Conservation (phyloP, 2,113 vertebrate species). For the Pachycephala philippinensis region DNA sequence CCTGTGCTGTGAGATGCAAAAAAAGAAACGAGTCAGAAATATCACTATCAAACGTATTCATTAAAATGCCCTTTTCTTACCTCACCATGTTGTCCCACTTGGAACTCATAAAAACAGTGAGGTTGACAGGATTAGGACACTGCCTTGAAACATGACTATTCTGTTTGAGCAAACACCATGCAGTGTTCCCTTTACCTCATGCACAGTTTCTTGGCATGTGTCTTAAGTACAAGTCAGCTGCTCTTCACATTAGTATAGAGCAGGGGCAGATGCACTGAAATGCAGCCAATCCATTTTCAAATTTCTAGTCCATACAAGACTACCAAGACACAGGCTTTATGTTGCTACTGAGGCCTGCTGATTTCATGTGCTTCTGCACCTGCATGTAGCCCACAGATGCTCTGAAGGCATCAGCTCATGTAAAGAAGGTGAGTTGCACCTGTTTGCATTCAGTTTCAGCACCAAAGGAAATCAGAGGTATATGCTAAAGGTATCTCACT, state of each 20-base stretch:
- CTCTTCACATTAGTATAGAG: not conserved
- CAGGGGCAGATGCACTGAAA: not conserved
- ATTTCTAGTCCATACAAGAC: not conserved
- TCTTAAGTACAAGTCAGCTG: not conserved
- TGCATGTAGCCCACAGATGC: not conserved
- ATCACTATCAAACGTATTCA: conserved; percentile 1
- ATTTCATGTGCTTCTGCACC: not conserved
- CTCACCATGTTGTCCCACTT: not conserved
- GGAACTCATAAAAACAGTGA: not conserved
- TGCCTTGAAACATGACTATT: not conserved
- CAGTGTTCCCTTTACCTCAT: not conserved
- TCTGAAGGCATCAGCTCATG: not conserved
- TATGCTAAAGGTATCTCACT: not conserved
- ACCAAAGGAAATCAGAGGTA: not conserved
- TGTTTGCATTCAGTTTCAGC: not conserved
- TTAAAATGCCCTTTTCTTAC: not conserved
- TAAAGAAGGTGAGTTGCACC: not conserved
- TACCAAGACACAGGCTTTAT: not conserved
- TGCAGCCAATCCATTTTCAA: not conserved
- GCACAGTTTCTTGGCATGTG: not conserved
- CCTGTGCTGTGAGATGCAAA: not conserved
- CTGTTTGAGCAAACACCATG: not conserved
- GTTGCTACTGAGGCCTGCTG: not conserved
- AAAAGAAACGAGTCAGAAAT: not conserved
- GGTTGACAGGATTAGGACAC: conserved; percentile 29